These are phyloP conservation scores for Heliconius cydno DNA, from an alignment of 2,888 invertebrate species.

Conservation along the genomic window DNA sequence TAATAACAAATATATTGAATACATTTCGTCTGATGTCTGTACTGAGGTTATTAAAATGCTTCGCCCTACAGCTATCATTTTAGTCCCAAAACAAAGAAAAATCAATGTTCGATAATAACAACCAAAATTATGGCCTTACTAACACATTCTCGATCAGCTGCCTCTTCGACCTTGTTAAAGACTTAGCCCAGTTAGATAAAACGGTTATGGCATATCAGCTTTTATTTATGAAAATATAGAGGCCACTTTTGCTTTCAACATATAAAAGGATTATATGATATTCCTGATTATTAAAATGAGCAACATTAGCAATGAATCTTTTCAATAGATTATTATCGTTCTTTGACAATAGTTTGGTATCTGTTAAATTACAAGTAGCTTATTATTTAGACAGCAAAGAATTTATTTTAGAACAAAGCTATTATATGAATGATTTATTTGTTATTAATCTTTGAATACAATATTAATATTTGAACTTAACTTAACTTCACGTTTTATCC, in stretches of 20 bases:
- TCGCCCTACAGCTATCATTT: conserved; percentile 64
- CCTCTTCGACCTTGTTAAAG: conserved; percentile 68
- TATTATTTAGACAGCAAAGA: background rate
- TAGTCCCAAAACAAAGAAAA: conserved; percentile 70
- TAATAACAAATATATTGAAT: background rate
- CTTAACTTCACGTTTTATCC: too few species aligned
- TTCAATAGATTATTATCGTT: conserved; percentile 63
- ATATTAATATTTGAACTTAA: background rate
- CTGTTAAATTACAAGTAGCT: conserved; percentile 50
- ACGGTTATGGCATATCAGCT: conserved; percentile 10
- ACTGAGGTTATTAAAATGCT: conserved; percentile 65
- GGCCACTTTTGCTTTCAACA: conserved; percentile 8
- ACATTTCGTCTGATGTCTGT: conserved; percentile 27
- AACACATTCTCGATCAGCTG: conserved; percentile 78
- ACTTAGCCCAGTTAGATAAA: conserved; percentile 71
- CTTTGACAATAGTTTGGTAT: conserved; percentile 64
- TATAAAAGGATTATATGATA: conserved; percentile 45
- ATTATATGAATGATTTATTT: background rate
- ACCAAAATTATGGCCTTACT: conserved; percentile 70
- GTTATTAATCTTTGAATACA: background rate
- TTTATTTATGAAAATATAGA: conserved; percentile 21
- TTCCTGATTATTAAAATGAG: conserved; percentile 32
- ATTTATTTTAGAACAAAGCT: background rate
- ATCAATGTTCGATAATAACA: conserved; percentile 71
- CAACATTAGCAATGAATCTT: conserved; percentile 30